A percentile compares a stretch with the other conserved stretches of the same genome.
phyloP scores from a whole-genome alignment of 2,888 invertebrate species.

The Dysmachus trigonus region DNA sequence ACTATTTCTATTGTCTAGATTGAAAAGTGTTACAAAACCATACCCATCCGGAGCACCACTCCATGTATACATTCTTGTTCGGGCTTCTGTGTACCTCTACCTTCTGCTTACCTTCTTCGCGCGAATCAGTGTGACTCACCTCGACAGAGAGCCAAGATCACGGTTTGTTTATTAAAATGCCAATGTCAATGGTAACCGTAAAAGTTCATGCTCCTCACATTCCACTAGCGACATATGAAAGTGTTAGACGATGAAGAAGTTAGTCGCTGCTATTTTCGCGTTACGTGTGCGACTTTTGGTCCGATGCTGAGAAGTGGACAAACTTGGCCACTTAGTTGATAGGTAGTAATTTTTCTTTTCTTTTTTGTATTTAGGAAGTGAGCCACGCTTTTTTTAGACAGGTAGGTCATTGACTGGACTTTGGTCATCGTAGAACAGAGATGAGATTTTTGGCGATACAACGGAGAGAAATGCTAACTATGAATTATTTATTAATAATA shows the following conservation, averaged over 20 bases:
- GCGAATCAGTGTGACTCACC: constrained; percentile 19
- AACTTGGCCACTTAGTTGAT: neutral
- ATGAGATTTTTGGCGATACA: neutral
- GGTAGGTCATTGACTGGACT: neutral
- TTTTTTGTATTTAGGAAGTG: neutral
- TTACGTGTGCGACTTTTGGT: constrained; percentile 6
- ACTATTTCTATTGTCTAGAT: constrained; percentile 38
- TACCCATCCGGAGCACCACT: neutral
- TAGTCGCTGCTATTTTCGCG: neutral
- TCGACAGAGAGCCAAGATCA: constrained; percentile 8
- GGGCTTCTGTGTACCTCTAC: neutral
- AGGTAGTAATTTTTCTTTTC: neutral
- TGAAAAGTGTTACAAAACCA: constrained; percentile 35
- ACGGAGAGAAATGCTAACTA: neutral
- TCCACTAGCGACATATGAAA: constrained; percentile 26
- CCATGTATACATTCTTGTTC: neutral
- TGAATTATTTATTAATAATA: neutral
- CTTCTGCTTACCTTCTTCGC: neutral
- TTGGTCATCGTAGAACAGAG: neutral
- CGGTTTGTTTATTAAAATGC: constrained; percentile 36
- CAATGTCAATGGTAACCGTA: constrained; percentile 40
- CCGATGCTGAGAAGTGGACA: neutral
- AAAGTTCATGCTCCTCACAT: constrained; percentile 23
- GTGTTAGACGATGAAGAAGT: constrained; percentile 14
- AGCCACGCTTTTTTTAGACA: neutral